phyloP scores from a whole-genome alignment of 2,888 invertebrate species.

The Amblyjoppa proteus region DNA sequence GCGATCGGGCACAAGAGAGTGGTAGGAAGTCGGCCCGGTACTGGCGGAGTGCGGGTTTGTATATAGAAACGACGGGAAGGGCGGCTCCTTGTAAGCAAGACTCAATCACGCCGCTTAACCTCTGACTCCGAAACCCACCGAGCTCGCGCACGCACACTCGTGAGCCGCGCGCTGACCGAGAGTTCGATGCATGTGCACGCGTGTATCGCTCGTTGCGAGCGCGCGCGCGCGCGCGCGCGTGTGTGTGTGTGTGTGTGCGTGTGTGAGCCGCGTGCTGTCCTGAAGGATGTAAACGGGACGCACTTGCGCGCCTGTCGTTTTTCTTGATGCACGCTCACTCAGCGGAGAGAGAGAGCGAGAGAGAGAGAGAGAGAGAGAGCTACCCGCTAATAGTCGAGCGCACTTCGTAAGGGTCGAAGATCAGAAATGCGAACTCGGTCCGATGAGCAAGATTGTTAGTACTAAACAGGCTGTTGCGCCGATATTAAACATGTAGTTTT shows the following conservation, averaged over 20 bases:
- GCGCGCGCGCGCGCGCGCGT: background rate
- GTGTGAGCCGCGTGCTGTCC: background rate
- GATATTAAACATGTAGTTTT: background rate
- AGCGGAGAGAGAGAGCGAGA: too few relatives aligned
- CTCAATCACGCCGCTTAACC: slow-evolving; percentile 85
- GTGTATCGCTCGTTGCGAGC: background rate
- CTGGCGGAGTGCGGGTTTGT: slow-evolving; percentile 6
- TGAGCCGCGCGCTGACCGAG: background rate
- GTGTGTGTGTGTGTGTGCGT: background rate
- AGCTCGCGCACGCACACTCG: slow-evolving; percentile 38
- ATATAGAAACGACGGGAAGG: slow-evolving; percentile 59
- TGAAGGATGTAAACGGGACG: slow-evolving; percentile 4
- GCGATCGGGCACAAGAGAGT: slow-evolving; percentile 51
- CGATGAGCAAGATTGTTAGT: slow-evolving; percentile 7
- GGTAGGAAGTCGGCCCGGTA: slow-evolving; percentile 49
- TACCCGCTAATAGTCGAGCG: background rate
- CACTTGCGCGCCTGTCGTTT: slow-evolving; percentile 14
- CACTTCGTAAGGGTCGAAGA: background rate
- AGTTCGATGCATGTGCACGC: background rate
- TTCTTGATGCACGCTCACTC: background rate
- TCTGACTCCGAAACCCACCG: slow-evolving; percentile 78
- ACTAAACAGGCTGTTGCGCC: background rate
- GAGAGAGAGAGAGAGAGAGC: background rate
- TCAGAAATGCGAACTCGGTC: background rate
- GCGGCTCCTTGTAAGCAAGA: slow-evolving; percentile 82